Percentiles rank a stretch among this genome's conserved stretches.
These are phyloP conservation scores for Arge pagana DNA, from an alignment of 2,888 invertebrate species.

Conservation along the genomic window DNA sequence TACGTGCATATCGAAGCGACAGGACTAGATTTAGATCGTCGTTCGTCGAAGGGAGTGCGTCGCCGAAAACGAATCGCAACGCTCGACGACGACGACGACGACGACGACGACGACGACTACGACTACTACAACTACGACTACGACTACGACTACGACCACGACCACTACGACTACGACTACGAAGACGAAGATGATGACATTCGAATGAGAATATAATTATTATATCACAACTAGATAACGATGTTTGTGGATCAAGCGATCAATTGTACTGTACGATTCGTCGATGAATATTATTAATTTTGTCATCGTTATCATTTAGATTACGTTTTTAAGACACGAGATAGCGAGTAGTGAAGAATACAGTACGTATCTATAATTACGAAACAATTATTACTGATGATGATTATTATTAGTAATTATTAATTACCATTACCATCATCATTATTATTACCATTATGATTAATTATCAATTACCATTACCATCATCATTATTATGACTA, in stretches of 20 bases:
- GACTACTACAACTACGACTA: no score
- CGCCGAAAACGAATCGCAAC: no score
- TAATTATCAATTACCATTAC: not conserved
- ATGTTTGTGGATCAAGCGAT: slow-evolving; percentile 57
- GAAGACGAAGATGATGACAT: slow-evolving; percentile 49
- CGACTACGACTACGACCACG: no score
- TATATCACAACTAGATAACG: slow-evolving; percentile 53
- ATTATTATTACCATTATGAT: no score
- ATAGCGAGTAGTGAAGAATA: slow-evolving; percentile 41
- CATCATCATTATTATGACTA: slow-evolving; percentile 53
- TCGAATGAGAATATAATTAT: no score
- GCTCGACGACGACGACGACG: no score
- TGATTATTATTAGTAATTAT: no score
- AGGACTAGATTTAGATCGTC: no score
- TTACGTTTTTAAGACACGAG: slow-evolving; percentile 53
- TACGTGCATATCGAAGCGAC: slow-evolving; percentile 58
- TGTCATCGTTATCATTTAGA: slow-evolving; percentile 38
- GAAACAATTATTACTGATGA: no score
- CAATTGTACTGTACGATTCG: slow-evolving; percentile 52
- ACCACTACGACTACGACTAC: slow-evolving; percentile 49
- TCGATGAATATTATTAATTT: slow-evolving; percentile 44
- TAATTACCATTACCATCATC: not conserved
- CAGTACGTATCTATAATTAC: not conserved
- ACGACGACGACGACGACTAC: no score
- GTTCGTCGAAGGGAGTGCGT: no score